Percentiles rank a stretch among this genome's conserved stretches.
Conservation (phyloP, 2,888 invertebrate species). For the Metallyticus violacea region DNA sequence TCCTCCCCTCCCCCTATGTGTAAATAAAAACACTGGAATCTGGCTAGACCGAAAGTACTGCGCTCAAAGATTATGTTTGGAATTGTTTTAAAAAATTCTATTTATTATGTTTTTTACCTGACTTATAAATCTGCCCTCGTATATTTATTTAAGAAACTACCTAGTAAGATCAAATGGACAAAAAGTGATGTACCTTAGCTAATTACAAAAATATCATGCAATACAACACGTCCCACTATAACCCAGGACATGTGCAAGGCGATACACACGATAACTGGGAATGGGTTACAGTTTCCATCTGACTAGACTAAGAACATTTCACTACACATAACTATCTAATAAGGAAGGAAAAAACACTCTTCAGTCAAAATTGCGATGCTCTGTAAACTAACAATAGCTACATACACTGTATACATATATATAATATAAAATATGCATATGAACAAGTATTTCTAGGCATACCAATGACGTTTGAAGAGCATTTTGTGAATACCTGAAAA, state of each 20-base stretch:
- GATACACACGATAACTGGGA: too few species aligned
- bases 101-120: too few species aligned
- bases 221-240: not conserved
- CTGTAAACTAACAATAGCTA: not conserved
- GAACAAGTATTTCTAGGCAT: not conserved
- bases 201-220: not conserved
- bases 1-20: too few species aligned
- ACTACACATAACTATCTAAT: not conserved
- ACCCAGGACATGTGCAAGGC: not conserved
- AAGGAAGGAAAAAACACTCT: not conserved
- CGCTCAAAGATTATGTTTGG: too few species aligned
- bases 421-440: not conserved
- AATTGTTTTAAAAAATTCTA: too few species aligned
- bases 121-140: too few species aligned
- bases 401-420: slow-evolving; percentile 1
- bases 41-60: too few species aligned
- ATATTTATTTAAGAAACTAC: too few species aligned
- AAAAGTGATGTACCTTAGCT: not conserved
- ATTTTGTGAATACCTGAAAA: slow-evolving; percentile 7
- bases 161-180: not conserved
- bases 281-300: not conserved
- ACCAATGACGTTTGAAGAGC: slow-evolving; percentile 7
- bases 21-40: too few species aligned
- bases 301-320: not conserved
- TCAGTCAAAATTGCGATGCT: not conserved